These are phyloP conservation scores for Boloria selene DNA, from an alignment of 2,888 invertebrate species.

Conservation along the genomic window DNA sequence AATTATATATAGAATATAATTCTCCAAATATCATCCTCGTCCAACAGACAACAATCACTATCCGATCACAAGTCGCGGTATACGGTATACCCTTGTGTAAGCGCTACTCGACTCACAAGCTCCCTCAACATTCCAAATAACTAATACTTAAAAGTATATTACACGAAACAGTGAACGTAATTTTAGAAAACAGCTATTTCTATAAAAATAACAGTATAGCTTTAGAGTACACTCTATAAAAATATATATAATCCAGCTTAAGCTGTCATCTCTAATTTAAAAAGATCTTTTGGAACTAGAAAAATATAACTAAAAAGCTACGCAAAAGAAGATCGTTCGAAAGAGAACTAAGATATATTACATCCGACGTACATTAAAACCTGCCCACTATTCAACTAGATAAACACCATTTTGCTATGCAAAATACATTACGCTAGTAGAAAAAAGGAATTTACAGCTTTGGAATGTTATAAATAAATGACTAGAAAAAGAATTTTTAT, in stretches of 20 bases:
- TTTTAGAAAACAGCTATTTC: conserved; percentile 63
- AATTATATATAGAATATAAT: conserved; percentile 79
- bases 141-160: conserved; percentile 53
- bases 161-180: conserved; percentile 59
- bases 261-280: conserved; percentile 76
- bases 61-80: conserved; percentile 63
- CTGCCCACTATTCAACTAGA: conserved; percentile 65
- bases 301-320: conserved; percentile 66
- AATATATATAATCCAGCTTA: conserved; percentile 77
- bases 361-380: conserved; percentile 54
- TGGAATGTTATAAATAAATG: conserved; percentile 78
- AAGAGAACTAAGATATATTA: conserved; percentile 46
- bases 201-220: conserved; percentile 81
- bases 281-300: conserved; percentile 65
- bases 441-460: conserved; percentile 69
- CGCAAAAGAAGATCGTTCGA: conserved; percentile 50
- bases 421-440: conserved; percentile 75
- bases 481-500: conserved; percentile 68
- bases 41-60: conserved; percentile 80
- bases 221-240: conserved; percentile 78
- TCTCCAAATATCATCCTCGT: conserved; percentile 74
- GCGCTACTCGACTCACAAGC: conserved; percentile 29
- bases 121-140: conserved; percentile 32
- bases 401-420: conserved; percentile 79
- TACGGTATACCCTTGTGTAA: conserved; percentile 36